Evolutionary conservation across 2,888 invertebrate genomes (phyloP).

Genomic region (Agrochola circellaris): DNA sequence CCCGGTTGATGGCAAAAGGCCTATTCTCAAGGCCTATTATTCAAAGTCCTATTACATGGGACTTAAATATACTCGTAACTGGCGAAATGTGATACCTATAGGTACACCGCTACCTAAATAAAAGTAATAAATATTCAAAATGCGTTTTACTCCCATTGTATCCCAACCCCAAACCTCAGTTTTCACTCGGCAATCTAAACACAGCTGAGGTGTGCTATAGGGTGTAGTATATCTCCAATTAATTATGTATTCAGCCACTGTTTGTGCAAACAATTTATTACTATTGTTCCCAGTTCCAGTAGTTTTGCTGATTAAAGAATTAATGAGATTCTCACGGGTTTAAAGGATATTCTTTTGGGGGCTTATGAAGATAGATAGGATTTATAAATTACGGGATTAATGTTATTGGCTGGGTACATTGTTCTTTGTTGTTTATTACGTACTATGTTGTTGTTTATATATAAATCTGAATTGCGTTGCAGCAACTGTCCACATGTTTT

Average conservation of each 20-base stretch:
- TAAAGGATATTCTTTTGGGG: slow-evolving; percentile 12
- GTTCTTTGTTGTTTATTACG: neutral
- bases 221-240: slow-evolving; percentile 44
- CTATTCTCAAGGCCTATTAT: too few relatives aligned
- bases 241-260: slow-evolving; percentile 50
- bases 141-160: slow-evolving; percentile 4
- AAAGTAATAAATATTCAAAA: neutral
- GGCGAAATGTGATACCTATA: too few relatives aligned
- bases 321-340: slow-evolving; percentile 19
- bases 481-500: neutral
- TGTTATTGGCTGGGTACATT: neutral
- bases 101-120: neutral
- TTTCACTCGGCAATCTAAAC: slow-evolving; percentile 32
- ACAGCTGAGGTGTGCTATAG: slow-evolving; percentile 21
- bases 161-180: slow-evolving; percentile 22
- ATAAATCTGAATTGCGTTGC: neutral
- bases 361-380: neutral
- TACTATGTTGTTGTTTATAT: neutral
- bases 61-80: too few relatives aligned
- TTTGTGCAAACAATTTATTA: slow-evolving; percentile 51
- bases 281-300: slow-evolving; percentile 32
- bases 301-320: slow-evolving; percentile 45
- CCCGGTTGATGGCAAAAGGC: too few relatives aligned
- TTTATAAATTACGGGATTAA: neutral
- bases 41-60: neutral